Conservation (phyloP, 1,140 invertebrate species). For the Oppia nitens region DNA sequence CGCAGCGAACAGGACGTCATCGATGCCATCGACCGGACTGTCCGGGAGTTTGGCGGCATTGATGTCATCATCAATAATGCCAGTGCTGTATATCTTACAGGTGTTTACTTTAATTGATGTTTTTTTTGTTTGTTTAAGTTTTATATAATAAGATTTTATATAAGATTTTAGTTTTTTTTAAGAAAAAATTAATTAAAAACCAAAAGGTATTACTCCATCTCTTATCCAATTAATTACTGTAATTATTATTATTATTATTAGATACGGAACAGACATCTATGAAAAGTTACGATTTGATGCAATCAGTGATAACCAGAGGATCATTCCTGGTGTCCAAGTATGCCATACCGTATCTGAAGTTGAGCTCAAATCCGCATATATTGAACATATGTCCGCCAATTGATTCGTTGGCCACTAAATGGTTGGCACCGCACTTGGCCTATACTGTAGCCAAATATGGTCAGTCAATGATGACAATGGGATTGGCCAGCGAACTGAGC, state of each 20-base stretch:
- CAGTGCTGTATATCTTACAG: conserved; percentile 69
- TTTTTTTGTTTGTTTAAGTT: background rate
- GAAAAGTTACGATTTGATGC: conserved; percentile 91
- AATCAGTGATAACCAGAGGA: conserved; percentile 72
- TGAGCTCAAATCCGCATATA: conserved; percentile 82
- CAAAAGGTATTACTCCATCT: no score
- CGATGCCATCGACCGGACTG: conserved; percentile 64
- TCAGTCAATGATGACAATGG: conserved; percentile 96
- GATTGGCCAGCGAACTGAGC: conserved; percentile 84
- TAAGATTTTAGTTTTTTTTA: no score
- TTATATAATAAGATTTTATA: background rate
- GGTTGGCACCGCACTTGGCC: conserved; percentile 85
- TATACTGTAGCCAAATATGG: conserved; percentile 98
- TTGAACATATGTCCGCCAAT: conserved; percentile 88
- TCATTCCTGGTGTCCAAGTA: conserved; percentile 84
- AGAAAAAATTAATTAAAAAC: no score
- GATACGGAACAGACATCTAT: conserved; percentile 70
- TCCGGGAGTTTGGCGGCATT: conserved; percentile 86
- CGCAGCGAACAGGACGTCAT: conserved; percentile 64
- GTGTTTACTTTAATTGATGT: background rate
- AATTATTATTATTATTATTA: no score
- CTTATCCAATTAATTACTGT: no score
- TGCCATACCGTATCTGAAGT: conserved; percentile 73
- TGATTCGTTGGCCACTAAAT: conserved; percentile 65
- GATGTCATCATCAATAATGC: conserved; percentile 92